Conservation (phyloP, 2,888 invertebrate species). For the Gasteruption jaculator region DNA sequence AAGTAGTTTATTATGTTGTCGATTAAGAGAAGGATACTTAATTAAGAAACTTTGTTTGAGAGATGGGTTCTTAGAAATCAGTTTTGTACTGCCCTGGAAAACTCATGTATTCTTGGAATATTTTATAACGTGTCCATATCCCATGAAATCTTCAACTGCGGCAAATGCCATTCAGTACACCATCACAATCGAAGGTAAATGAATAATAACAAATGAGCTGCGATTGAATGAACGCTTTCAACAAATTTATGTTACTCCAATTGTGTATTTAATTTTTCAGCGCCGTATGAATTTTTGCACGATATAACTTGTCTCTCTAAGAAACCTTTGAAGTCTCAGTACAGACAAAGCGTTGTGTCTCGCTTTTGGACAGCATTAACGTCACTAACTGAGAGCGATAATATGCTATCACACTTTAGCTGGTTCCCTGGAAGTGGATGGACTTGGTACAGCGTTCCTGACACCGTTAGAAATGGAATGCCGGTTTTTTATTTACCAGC, state of each 20-base stretch:
- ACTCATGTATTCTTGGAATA: constrained; percentile 69
- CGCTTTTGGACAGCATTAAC: constrained; percentile 64
- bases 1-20: constrained; percentile 64
- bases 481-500: constrained; percentile 63
- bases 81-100: constrained; percentile 68
- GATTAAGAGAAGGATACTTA: constrained; percentile 71
- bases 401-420: constrained; percentile 66
- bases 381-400: constrained; percentile 63
- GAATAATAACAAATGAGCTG: not conserved
- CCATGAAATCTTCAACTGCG: constrained; percentile 48
- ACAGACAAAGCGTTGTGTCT: constrained; percentile 63
- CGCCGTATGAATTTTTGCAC: constrained; percentile 70
- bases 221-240: not conserved
- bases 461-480: constrained; percentile 66
- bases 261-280: constrained; percentile 40
- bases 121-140: constrained; percentile 59
- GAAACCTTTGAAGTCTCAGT: constrained; percentile 61
- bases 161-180: constrained; percentile 50
- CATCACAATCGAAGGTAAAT: constrained; percentile 50
- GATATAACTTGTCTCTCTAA: constrained; percentile 66
- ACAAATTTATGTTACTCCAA: constrained; percentile 8
- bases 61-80: constrained; percentile 60
- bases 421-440: constrained; percentile 58
- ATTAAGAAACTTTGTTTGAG: constrained; percentile 54
- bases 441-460: constrained; percentile 66